Percentiles rank a stretch among this genome's conserved stretches.
Evolutionary conservation across 1,140 invertebrate species (phyloP).

Genomic region (Samia ricini): DNA sequence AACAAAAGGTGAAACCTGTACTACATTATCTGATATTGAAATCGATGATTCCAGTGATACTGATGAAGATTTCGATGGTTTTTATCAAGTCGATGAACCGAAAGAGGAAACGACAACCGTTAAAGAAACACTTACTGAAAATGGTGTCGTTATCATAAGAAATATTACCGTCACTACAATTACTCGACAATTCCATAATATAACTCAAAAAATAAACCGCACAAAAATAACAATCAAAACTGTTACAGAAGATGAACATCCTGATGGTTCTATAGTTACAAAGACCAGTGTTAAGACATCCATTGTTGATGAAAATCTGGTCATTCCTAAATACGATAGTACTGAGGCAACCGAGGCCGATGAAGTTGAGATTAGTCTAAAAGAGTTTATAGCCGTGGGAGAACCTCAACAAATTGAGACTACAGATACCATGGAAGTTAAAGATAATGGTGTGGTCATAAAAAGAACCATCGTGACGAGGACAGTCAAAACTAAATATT

Average conservation of each 20-base stretch:
- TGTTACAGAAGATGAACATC: slow-evolving; percentile 60
- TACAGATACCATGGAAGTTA: slow-evolving; percentile 43
- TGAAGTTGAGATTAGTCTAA: slow-evolving; percentile 38
- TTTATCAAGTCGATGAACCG: slow-evolving; percentile 42
- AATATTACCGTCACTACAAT: slow-evolving; percentile 25
- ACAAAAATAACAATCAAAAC: slow-evolving; percentile 58
- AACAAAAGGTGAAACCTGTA: slow-evolving; percentile 56
- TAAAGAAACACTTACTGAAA: neutral
- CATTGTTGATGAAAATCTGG: slow-evolving; percentile 32
- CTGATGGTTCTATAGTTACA: slow-evolving; percentile 60
- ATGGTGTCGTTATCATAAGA: neutral
- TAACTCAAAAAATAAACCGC: slow-evolving; percentile 38
- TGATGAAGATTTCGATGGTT: slow-evolving; percentile 48
- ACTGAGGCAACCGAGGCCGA: slow-evolving; percentile 33
- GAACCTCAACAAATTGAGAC: slow-evolving; percentile 46
- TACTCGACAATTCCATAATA: slow-evolving; percentile 44
- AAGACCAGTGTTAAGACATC: slow-evolving; percentile 62
- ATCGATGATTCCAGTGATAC: slow-evolving; percentile 49
- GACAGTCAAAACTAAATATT: slow-evolving; percentile 38
- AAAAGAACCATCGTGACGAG: slow-evolving; percentile 32
- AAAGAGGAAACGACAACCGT: slow-evolving; percentile 43
- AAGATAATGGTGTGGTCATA: slow-evolving; percentile 50
- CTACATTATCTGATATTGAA: slow-evolving; percentile 47
- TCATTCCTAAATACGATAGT: neutral
- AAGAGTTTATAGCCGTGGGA: slow-evolving; percentile 48